Conservation (phyloP, 2,888 invertebrate genomes). For the Drosophila colorata region DNA sequence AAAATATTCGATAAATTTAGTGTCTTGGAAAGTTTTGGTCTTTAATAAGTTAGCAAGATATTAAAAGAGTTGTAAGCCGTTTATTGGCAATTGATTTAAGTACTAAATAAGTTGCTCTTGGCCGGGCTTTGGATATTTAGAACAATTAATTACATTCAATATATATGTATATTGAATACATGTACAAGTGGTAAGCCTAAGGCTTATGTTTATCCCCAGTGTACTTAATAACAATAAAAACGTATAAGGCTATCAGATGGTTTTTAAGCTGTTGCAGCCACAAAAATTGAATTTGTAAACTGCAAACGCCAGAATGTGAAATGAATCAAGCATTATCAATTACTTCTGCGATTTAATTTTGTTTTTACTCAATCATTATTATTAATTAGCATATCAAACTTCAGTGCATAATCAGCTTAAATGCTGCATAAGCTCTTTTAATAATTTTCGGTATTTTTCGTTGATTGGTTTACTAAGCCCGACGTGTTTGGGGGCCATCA, state of each 20-base stretch:
- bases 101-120: not conserved
- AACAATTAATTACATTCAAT: not conserved
- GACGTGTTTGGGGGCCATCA: constrained; percentile 1
- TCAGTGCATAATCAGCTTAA: constrained; percentile 28
- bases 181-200: too few species aligned
- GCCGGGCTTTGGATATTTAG: not conserved
- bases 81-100: not conserved
- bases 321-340: not conserved
- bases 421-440: constrained; percentile 42
- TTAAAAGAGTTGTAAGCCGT: not conserved
- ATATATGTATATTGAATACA: too few species aligned
- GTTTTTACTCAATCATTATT: constrained; percentile 14
- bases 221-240: too few species aligned
- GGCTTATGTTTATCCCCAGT: too few species aligned
- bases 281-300: not conserved
- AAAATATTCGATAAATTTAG: not conserved
- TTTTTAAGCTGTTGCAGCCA: not conserved
- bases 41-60: not conserved
- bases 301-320: not conserved
- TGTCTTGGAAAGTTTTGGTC: not conserved
- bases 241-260: not conserved
- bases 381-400: constrained; percentile 44
- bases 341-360: constrained; percentile 2
- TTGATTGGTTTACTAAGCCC: constrained; percentile 18
- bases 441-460: constrained; percentile 16